Base-by-base conservation (phyloP, 2,888 invertebrate genomes). In the Protonemura montana region DNA sequence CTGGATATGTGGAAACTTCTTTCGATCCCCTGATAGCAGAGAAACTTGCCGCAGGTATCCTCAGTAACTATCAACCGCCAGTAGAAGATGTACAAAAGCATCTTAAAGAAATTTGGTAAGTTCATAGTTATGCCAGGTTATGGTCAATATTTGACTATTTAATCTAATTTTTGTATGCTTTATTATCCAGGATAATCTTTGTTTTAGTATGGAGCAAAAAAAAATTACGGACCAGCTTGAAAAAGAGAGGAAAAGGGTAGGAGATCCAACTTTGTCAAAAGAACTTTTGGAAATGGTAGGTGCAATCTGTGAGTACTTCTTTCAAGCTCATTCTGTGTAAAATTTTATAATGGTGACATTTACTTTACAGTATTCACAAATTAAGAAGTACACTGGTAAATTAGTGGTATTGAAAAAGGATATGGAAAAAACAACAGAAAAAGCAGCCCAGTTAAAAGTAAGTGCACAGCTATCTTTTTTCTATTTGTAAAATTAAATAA, bases 381-480 rank as follows among this genome's bases (percentile, higher is more conserved):
- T 92, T 81, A 91, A 91, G 89, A 88, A 89, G n/a, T 92, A 92
- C 88, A 91, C 92, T 88, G 90, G 89, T 82, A 92, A 92, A 89
- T 89, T 92, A 86, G 87, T 89, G 25, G 89, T 88, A 81, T 90
- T 92, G 78, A 92, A 92, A 87, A 91, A 90, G 87, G 92, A 92
- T 88, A 92, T 92, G 91, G 88, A 89, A 82, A 88, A 87, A 59
- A 89, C 92, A 83, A 92, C 92, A 88, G 92, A 92, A 85, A 90
- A 90, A 88, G 91, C 91, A 82, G 89, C 89, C 0, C 92, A 91
- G 88, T 88, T 92, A 59, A 92, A 92, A 90, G 92, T 92, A 89
- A 89, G 89, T 88, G n/a, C n/a, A n/a, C n/a, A 84, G 10, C 25
- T 81, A 30, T 30, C 30, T 16, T 21, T 81, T 0, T 81, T 16